A percentile compares a stretch with the other conserved stretches of the same genome.
These are phyloP conservation scores for Galendromus occidentalis DNA, from an alignment of 1,140 invertebrate genomes.

Conservation along the genomic window DNA sequence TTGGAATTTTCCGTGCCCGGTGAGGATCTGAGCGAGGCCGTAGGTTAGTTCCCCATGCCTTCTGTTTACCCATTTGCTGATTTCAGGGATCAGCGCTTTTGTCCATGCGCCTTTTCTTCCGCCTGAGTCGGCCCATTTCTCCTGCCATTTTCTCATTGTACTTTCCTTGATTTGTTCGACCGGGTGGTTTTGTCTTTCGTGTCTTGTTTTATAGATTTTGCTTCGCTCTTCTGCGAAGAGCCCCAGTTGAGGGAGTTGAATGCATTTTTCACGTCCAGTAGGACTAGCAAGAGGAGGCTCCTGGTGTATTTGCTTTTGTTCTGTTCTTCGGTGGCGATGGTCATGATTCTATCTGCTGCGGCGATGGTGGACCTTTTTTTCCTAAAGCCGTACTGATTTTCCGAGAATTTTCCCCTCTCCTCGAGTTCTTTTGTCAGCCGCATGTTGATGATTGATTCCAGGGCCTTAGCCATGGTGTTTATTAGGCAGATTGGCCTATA, in stretches of 20 bases:
- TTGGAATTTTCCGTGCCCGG: no score
- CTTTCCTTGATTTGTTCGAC: no score
- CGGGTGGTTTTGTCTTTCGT: no score
- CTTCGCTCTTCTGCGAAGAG: neutral
- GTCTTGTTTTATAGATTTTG: neutral
- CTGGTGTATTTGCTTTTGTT: neutral
- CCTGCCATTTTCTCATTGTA: no score
- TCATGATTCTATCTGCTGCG: neutral
- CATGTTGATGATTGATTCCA: neutral
- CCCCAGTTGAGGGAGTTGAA: neutral
- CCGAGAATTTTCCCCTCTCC: neutral
- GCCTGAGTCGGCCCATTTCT: no score
- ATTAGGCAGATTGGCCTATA: neutral
- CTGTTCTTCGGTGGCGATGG: neutral
- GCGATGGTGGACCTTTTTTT: neutral
- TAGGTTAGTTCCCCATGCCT: no score
- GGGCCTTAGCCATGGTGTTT: neutral
- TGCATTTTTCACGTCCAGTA: neutral
- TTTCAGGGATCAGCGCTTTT: no score
- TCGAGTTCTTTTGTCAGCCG: neutral
- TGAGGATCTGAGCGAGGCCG: no score
- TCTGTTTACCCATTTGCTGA: no score
- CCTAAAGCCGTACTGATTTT: neutral
- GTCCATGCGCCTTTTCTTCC: no score
- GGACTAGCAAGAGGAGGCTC: neutral